These are phyloP conservation scores for Henricia sp. DNA, from an alignment of 53 echinoderm and acorn worm species.

Conservation along the genomic window DNA sequence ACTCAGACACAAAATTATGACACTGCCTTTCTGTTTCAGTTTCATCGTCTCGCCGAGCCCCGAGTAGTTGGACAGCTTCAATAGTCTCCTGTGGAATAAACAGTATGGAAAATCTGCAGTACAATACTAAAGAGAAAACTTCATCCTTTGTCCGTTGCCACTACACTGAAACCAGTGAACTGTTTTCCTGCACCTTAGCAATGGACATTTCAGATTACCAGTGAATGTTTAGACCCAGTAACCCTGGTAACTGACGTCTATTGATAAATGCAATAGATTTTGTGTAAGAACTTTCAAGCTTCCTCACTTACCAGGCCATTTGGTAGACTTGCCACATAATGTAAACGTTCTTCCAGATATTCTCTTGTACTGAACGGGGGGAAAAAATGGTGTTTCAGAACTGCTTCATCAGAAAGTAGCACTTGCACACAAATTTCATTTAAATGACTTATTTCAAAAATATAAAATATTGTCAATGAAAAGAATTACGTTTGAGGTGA, in stretches of 20 bases:
- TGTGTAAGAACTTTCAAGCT: no score
- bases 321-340: constrained; percentile 29
- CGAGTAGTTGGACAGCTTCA: constrained; percentile 13
- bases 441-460: not conserved
- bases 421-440: not conserved
- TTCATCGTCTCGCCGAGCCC: not conserved
- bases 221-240: no score
- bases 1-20: constrained; percentile 53
- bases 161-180: no score
- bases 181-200: no score
- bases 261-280: no score
- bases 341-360: constrained; percentile 39
- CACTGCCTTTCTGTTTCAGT: constrained; percentile 8
- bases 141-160: no score
- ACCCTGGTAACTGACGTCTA: no score
- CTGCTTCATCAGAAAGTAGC: not conserved
- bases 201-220: no score
- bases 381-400: no score
- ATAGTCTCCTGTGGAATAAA: constrained; percentile 32
- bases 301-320: constrained; percentile 54
- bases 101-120: no score
- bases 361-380: constrained; percentile 44
- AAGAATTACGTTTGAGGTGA: constrained; percentile 5
- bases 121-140: no score
- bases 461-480: not conserved